phyloP scores from a whole-genome alignment of 1,140 invertebrate genomes.

The Orussus abietinus region DNA sequence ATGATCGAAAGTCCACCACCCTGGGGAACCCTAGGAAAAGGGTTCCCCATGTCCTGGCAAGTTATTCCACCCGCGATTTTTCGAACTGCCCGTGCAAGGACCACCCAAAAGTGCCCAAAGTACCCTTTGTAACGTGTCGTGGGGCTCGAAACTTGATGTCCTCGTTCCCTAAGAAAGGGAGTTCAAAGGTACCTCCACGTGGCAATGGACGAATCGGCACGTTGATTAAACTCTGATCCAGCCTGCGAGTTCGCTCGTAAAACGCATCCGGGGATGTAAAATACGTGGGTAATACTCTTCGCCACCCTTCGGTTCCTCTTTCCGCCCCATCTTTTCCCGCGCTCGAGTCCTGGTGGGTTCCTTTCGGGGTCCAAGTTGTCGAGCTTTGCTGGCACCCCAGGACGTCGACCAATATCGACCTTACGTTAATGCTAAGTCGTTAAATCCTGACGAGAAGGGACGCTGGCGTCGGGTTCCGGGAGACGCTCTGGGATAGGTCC shows the following conservation, averaged over 20 bases:
- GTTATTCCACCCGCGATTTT: too few relatives aligned
- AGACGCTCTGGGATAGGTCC: slow-evolving; percentile 11
- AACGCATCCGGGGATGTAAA: slow-evolving; percentile 44
- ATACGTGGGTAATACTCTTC: slow-evolving; percentile 42
- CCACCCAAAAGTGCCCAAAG: too few relatives aligned
- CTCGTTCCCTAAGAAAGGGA: too few relatives aligned
- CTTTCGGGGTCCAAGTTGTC: background rate
- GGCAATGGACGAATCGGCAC: too few relatives aligned
- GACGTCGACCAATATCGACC: background rate
- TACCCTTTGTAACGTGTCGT: too few relatives aligned
- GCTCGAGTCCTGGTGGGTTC: background rate
- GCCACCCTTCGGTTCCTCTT: slow-evolving; percentile 2
- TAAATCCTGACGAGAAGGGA: background rate
- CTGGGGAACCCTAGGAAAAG: too few relatives aligned
- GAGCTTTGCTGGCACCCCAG: background rate
- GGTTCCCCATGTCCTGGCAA: too few relatives aligned
- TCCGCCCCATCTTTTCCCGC: slow-evolving; percentile 1
- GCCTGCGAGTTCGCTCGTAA: slow-evolving; percentile 28
- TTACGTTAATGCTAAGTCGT: slow-evolving; percentile 1
- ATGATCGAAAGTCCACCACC: too few relatives aligned
- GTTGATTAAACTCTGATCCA: slow-evolving; percentile 43
- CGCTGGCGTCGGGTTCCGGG: background rate
- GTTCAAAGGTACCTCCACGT: slow-evolving; percentile 4
- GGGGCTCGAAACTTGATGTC: too few relatives aligned
- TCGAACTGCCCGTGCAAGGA: too few relatives aligned